Evolutionary conservation across 2,797 vertebrate genomes (phyloP), one percentile per base, ranked within the genome.

Genomic region (Galaxias olidus): DNA sequence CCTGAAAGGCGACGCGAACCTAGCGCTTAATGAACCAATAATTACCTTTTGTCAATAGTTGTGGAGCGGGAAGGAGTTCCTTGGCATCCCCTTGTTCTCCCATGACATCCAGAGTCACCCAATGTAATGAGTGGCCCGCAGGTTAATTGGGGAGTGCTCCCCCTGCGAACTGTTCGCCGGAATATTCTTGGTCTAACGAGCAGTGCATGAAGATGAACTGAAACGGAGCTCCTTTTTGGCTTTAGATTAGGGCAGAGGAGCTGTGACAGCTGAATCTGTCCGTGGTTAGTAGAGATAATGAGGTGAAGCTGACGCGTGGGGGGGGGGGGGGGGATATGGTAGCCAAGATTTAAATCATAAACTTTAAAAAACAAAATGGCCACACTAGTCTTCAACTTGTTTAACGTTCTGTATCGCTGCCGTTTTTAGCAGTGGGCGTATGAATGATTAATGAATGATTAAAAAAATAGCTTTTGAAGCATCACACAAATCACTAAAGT

Each of bases 71-170:
- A 54, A 30, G 54, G 62, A 66, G 62, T 63, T 80, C 51, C 57
- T 47, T 20, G 44, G 61, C 61, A 74, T 69, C 73, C 59, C 70
- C 65, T 65, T 61, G 59, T 53, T 52, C 65, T 68, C 49, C n/a
- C 47, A 4, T 61, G 76, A 76, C 76, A 71, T 30, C 0, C n/a
- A 61, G 65, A 83, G 63, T 79, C 69, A 44, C 68, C 72, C 73
- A 49, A 59, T 66, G 73, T 79, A 81, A 79, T 75, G 74, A 76
- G 69, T 79, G 74, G 73, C 72, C 58, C 74, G 63, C 50, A 61
- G 83, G 87, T 84, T 89, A 87, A 89, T 88, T 86, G 76, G 85
- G 83, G 74, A 68, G 66, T 64, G 30, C 47, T 83, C 71, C 77
- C 65, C 63, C 30, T 4, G 49, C 45, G 55, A 64, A 77, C 72